Conservation (phyloP, 2,888 invertebrate species). For the Spilarctia lutea region DNA sequence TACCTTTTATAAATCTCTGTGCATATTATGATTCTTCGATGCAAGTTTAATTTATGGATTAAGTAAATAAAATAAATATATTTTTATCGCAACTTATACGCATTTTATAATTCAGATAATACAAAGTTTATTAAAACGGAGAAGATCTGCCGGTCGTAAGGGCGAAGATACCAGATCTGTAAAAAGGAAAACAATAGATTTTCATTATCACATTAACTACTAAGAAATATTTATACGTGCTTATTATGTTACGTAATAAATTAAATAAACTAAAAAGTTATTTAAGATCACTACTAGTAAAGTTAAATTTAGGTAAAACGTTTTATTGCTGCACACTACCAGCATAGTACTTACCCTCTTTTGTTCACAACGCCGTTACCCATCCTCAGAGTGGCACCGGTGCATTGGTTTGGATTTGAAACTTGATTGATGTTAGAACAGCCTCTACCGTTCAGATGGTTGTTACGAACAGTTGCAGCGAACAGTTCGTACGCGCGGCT, state of each 20-base stretch:
- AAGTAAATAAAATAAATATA: not conserved
- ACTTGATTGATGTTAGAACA: constrained; percentile 60
- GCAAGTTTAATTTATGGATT: not conserved
- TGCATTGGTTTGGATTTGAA: constrained; percentile 41
- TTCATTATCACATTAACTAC: not conserved
- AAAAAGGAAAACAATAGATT: not conserved
- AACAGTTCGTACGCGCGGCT: constrained; percentile 65
- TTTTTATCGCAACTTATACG: too few species aligned
- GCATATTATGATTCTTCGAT: not conserved
- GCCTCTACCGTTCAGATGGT: constrained; percentile 64
- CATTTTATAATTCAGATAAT: not conserved
- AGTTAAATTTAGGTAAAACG: not conserved
- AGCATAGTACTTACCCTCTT: constrained; percentile 13
- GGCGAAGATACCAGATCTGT: constrained; percentile 8
- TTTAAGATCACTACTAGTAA: not conserved
- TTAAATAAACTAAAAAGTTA: not conserved
- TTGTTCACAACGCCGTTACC: constrained; percentile 54
- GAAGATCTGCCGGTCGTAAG: constrained; percentile 49
- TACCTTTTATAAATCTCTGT: not conserved
- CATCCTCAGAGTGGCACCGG: constrained; percentile 58
- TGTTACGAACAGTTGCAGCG: constrained; percentile 64
- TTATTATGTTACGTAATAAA: not conserved
- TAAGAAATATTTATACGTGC: not conserved
- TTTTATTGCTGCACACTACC: not conserved
- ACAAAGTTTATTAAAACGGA: constrained; percentile 54